phyloP scores from a whole-genome alignment of 2,113 vertebrate genomes.

The Fulmarus glacialis region DNA sequence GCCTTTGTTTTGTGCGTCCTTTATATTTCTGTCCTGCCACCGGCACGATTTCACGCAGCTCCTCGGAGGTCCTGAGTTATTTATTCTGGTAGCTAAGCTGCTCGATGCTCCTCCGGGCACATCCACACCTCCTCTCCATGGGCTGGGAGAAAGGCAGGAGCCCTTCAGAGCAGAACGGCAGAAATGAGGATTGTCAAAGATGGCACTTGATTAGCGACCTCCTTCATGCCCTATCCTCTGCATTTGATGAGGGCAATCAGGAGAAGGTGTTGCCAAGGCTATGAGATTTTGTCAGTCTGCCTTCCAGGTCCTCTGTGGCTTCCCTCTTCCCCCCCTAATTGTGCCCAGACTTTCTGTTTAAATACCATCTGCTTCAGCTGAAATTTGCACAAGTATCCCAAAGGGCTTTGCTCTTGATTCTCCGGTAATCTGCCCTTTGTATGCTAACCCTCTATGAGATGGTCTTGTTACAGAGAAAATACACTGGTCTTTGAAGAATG shows the following conservation, averaged over 20 bases:
- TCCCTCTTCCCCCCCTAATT: neutral
- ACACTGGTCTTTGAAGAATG: conserved; percentile 10
- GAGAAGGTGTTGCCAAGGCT: conserved; percentile 54
- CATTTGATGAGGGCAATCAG: conserved; percentile 28
- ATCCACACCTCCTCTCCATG: neutral
- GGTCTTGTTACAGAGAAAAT: conserved; percentile 10
- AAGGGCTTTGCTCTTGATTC: conserved; percentile 26
- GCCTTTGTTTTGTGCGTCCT: neutral
- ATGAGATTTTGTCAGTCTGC: conserved; percentile 3
- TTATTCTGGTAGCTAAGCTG: neutral
- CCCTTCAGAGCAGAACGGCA: neutral
- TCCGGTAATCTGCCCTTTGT: neutral
- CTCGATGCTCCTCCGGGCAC: neutral
- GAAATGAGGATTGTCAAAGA: neutral
- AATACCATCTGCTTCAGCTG: conserved; percentile 62
- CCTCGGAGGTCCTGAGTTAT: neutral
- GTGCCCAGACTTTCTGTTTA: conserved; percentile 38
- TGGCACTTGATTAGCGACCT: conserved; percentile 7
- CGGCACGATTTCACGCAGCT: neutral
- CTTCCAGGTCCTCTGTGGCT: conserved; percentile 28
- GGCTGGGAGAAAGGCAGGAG: neutral
- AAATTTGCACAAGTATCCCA: conserved; percentile 53
- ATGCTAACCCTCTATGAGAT: neutral
- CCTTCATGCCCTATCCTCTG: neutral
- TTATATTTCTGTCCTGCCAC: neutral